phyloP scores from a whole-genome alignment of 64 coral and sea anemone species.

The Orbicella faveolata region DNA sequence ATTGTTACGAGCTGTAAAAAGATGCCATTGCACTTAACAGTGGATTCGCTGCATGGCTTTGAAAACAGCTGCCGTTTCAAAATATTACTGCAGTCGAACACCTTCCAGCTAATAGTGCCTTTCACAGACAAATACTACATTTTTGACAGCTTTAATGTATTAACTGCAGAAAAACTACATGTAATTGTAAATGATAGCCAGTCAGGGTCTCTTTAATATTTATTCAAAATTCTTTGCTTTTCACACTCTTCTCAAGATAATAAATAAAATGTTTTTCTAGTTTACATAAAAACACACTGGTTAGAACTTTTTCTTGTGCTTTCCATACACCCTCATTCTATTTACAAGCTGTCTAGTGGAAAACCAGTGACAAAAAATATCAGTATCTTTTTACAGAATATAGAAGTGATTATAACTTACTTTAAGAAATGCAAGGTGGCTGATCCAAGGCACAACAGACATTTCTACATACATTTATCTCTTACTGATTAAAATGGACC shows the following conservation, averaged over 20 bases:
- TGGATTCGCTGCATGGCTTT: too few species aligned
- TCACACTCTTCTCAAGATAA: conserved; percentile 27
- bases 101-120: too few species aligned
- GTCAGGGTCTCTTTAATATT: background rate
- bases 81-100: too few species aligned
- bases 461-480: too few species aligned
- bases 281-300: background rate
- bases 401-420: background rate
- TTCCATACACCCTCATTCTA: background rate
- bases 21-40: too few species aligned
- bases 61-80: too few species aligned
- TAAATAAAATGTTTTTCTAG: conserved; percentile 29
- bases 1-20: background rate
- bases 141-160: too few species aligned
- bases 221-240: conserved; percentile 11
- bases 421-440: background rate
- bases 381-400: background rate
- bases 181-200: background rate
- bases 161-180: background rate
- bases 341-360: background rate
- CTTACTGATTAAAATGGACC: too few species aligned
- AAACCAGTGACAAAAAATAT: background rate
- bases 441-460: too few species aligned
- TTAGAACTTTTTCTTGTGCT: background rate
- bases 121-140: too few species aligned